Percentiles rank a stretch among this genome's conserved stretches.
phyloP scores from a whole-genome alignment of 2,888 invertebrate genomes.

The Cordilura impudica region DNA sequence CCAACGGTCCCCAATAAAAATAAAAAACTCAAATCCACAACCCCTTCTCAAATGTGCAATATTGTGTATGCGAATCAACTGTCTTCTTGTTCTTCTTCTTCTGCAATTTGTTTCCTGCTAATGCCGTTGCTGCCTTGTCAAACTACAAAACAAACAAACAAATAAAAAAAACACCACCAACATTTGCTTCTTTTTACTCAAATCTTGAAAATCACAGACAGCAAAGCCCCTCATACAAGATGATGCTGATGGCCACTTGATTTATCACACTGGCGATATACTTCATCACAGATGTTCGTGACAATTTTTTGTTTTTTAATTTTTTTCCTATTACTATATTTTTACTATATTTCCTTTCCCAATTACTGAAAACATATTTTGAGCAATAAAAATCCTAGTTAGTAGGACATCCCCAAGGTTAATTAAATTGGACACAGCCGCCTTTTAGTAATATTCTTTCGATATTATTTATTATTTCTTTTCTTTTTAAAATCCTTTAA shows the following conservation, averaged over 20 bases:
- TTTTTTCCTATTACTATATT: conserved; percentile 65
- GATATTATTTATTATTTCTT: conserved; percentile 2
- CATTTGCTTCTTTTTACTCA: conserved; percentile 39
- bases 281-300: conserved; percentile 99
- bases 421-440: too few relatives aligned
- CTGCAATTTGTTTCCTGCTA: conserved; percentile 64
- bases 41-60: conserved; percentile 33
- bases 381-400: conserved; percentile 34
- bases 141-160: conserved; percentile 37
- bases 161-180: conserved; percentile 55
- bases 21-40: conserved; percentile 49
- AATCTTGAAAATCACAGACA: conserved; percentile 71
- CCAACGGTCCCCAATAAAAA: conserved; percentile 44
- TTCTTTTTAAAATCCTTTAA: conserved; percentile 9
- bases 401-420: conserved; percentile 22
- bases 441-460: background rate
- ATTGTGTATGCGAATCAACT: conserved; percentile 38
- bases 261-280: conserved; percentile 99
- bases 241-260: conserved; percentile 99
- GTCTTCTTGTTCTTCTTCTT: conserved; percentile 17
- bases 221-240: conserved; percentile 94
- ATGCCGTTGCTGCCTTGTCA: conserved; percentile 58
- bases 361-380: conserved; percentile 55
- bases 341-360: conserved; percentile 62
- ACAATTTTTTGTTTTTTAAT: conserved; percentile 81